Base-by-base conservation (phyloP, 2,888 invertebrate genomes). In the Amiota minor region DNA sequence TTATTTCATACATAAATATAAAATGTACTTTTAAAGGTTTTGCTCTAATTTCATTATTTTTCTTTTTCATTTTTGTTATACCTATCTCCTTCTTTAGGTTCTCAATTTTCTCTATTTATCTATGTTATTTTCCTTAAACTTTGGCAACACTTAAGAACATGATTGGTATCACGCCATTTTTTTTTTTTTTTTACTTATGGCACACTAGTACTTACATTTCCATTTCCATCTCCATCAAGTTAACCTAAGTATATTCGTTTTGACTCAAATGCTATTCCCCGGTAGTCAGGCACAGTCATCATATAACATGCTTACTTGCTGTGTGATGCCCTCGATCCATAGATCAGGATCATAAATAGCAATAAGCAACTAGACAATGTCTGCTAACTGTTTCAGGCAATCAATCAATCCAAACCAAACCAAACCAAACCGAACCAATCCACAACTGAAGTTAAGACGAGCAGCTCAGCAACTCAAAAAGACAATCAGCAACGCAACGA, bases 311-410 rank as follows among this genome's bases (percentile, higher is more conserved):
- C 62, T 67, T 55, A 74, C 71, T 64, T 74, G 74, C 59, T 84
- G 83, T 81, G 83, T 82, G 81, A 83, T 87, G 88, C 87, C 88
- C 87, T 86, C 86, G 84, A 87, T 87, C 84, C 87, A 87, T 87
- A 87, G 87, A 87, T 87, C 87, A 87, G 84, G 87, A 88, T 88
- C 87, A 87, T 87, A 88, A 87, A 87, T 87, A 88, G 87, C 86
- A 88, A 87, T 84, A 86, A 87, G 86, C 83, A 80, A 76, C 80
- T 79, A 85, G 80, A 80, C 82, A 79, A 83, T 86, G 83, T 81
- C 83, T 86, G 84, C 87, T 88, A 88, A 88, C 88, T 88, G 87
- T 88, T 88, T 86, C 82, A 79, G 86, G 83, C 86, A 86, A 88
- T 88, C 88, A 86, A 88, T 88, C 87, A 87, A 86, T 85, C 81